Conservation (phyloP, 2,888 invertebrate genomes). For the Notodonta ziczac region DNA sequence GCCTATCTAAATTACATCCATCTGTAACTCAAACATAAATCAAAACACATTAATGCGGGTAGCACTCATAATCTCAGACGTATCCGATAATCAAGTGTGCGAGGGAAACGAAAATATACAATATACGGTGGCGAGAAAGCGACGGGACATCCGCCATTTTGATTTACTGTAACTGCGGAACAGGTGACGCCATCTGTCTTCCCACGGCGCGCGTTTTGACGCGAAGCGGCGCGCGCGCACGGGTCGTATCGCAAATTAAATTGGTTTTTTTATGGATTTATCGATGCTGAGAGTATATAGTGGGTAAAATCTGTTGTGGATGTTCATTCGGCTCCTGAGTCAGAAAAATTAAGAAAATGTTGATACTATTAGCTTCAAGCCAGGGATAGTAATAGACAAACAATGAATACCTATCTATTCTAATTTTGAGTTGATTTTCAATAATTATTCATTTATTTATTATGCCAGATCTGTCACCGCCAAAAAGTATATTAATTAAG, state of each 20-base stretch:
- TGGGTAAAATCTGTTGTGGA: not conserved
- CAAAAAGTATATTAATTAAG: too few relatives aligned
- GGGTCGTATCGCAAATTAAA: constrained; percentile 19
- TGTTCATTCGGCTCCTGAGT: too few relatives aligned
- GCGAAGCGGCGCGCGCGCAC: constrained; percentile 21
- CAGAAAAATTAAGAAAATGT: too few relatives aligned
- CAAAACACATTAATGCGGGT: constrained; percentile 64
- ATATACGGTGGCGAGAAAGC: constrained; percentile 22
- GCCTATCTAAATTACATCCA: constrained; percentile 42
- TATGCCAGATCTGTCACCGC: too few relatives aligned
- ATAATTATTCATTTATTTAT: too few relatives aligned
- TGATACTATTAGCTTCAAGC: too few relatives aligned
- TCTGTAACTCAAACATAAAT: constrained; percentile 59
- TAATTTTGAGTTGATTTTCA: too few relatives aligned
- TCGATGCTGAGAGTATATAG: constrained; percentile 1
- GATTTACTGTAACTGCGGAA: constrained; percentile 57
- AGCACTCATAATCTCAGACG: constrained; percentile 52
- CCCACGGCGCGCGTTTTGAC: constrained; percentile 42
- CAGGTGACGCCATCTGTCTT: constrained; percentile 64
- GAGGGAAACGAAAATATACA: constrained; percentile 37
- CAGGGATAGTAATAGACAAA: too few relatives aligned
- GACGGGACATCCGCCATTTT: constrained; percentile 54
- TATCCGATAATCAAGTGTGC: constrained; percentile 52
- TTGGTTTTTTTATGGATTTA: constrained; percentile 13
- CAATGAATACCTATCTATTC: too few relatives aligned